Evolutionary conservation across 2,113 vertebrate species (phyloP).

Genomic region (Isurus oxyrinchus): DNA sequence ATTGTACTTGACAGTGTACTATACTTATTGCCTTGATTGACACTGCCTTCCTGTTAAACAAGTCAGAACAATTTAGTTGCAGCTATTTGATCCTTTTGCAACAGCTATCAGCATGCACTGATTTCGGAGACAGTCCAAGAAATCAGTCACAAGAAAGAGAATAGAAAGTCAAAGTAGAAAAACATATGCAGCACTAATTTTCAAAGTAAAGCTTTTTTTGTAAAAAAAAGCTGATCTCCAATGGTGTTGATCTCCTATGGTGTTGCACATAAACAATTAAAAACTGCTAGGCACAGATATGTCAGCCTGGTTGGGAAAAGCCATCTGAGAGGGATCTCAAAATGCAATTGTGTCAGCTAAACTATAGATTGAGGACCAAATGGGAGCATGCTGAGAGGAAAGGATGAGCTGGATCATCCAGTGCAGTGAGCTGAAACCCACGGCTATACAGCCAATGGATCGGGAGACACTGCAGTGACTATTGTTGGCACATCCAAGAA

Average conservation of each 20-base stretch:
- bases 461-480: neutral
- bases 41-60: neutral
- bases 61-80: neutral
- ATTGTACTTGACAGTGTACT: neutral
- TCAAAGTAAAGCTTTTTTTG: neutral
- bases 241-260: neutral
- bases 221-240: neutral
- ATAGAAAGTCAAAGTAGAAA: neutral
- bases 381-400: neutral
- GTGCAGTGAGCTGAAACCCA: neutral
- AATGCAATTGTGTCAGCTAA: neutral
- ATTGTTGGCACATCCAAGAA: neutral
- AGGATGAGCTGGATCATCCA: neutral
- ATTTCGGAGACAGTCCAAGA: neutral
- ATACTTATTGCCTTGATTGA: neutral
- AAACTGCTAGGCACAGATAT: neutral
- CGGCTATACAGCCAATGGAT: neutral
- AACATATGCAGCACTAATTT: neutral
- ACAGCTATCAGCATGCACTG: neutral
- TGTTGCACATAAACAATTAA: neutral
- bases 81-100: constrained; percentile 5
- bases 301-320: neutral
- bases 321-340: neutral
- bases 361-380: neutral
- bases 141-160: neutral